A percentile compares a stretch with the other conserved stretches of the same genome.
These are phyloP conservation scores for Platorchestia sp. DNA, from an alignment of 1,140 invertebrate genomes.

Conservation along the genomic window DNA sequence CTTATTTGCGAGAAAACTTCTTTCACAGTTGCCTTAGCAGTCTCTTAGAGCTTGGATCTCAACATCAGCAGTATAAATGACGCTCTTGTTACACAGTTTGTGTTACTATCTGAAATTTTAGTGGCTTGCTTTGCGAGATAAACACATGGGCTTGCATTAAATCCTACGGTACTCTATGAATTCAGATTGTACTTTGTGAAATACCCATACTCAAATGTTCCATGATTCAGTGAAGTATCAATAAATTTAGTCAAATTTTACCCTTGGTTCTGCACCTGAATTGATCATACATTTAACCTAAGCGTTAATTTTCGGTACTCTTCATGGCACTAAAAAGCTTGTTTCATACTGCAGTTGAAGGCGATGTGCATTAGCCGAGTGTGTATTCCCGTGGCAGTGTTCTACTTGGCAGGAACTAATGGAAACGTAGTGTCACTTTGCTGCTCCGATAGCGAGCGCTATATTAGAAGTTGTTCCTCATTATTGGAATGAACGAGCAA, in stretches of 20 bases:
- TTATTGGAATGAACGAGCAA: slow-evolving; percentile 42
- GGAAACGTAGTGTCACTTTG: slow-evolving; percentile 31
- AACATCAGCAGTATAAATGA: background rate
- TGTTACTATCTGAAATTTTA: background rate
- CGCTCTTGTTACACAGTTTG: background rate
- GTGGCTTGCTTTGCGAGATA: background rate
- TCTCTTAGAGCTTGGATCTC: slow-evolving; percentile 26
- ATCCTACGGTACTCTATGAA: background rate
- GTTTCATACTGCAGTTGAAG: background rate
- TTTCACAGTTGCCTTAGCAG: slow-evolving; percentile 35
- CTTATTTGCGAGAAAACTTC: slow-evolving; percentile 47
- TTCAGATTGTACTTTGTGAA: background rate
- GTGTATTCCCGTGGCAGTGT: background rate
- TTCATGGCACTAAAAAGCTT: background rate
- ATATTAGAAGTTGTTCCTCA: slow-evolving; percentile 40
- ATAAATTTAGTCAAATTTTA: background rate
- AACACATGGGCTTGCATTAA: background rate
- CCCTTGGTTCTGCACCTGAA: background rate
- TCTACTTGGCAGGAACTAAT: background rate
- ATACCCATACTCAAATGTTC: background rate
- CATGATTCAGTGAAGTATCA: background rate
- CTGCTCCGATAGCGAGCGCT: slow-evolving; percentile 14
- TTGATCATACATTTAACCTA: background rate
- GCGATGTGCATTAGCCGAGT: background rate
- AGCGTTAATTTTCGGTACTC: background rate